Percentiles rank a stretch among this genome's conserved stretches.
These are phyloP conservation scores for Brachyopa scutellaris DNA, from an alignment of 2,888 invertebrate species.

Conservation along the genomic window DNA sequence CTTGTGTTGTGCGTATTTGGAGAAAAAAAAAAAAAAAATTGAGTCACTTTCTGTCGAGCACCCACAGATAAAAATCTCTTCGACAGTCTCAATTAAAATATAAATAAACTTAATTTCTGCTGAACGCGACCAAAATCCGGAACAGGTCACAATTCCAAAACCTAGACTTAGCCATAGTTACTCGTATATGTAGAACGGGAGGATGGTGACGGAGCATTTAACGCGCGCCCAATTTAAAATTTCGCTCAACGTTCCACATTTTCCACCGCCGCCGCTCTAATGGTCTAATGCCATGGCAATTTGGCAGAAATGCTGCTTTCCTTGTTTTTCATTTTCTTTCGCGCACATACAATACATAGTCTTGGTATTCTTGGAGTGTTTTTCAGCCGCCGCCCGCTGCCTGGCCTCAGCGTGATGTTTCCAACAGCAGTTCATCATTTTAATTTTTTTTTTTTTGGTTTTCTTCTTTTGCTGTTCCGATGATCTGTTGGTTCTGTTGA, in stretches of 20 bases:
- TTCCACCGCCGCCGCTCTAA: conserved; percentile 17
- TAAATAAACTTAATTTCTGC: no score
- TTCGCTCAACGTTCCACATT: not conserved
- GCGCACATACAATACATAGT: not conserved
- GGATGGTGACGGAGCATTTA: not conserved
- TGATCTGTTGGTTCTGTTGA: not conserved
- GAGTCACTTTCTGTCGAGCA: no score
- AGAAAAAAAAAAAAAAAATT: no score
- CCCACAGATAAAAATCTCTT: no score
- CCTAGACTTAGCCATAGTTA: no score
- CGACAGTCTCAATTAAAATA: no score
- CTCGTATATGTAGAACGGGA: no score
- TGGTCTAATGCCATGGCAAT: conserved; percentile 21
- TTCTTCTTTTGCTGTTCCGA: not conserved
- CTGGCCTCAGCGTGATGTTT: not conserved
- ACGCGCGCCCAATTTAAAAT: conserved; percentile 6
- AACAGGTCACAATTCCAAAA: conserved; percentile 1
- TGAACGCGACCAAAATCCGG: not conserved
- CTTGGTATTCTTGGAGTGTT: not conserved
- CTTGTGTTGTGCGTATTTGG: no score
- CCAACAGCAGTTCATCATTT: not conserved
- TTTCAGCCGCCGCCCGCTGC: not conserved
- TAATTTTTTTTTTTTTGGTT: no score
- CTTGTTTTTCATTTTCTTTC: conserved; percentile 1
- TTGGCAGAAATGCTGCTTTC: conserved; percentile 1